Evolutionary conservation across 2,113 vertebrate species (phyloP).

Genomic region (Tetrax tetrax): DNA sequence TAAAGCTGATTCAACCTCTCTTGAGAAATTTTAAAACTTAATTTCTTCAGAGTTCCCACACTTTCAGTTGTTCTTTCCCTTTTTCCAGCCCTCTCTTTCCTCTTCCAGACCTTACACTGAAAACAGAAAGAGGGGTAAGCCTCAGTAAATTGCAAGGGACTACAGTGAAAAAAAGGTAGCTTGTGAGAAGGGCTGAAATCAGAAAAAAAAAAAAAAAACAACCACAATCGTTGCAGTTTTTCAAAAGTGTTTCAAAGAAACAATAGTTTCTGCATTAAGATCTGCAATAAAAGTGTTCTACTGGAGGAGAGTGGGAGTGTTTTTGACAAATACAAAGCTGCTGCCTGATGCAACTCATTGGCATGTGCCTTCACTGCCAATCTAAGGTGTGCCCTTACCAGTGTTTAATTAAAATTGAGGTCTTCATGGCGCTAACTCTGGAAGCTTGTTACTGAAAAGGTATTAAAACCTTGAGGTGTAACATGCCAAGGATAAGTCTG

Average conservation of each 20-base stretch:
- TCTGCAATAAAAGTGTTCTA: not conserved
- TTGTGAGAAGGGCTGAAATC: not conserved
- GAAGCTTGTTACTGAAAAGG: not conserved
- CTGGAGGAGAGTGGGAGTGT: accelerated
- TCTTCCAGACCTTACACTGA: not conserved
- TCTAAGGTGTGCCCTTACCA: not conserved
- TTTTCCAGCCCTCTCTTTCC: not conserved
- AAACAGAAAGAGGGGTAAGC: not conserved
- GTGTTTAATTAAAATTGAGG: not conserved
- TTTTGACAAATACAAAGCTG: not conserved
- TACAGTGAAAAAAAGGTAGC: not conserved
- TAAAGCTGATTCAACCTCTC: not conserved
- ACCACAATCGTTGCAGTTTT: accelerated
- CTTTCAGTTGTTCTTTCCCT: not conserved
- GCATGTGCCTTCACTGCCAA: not conserved
- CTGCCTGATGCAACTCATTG: not conserved
- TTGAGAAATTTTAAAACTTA: not conserved
- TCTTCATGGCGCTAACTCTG: not conserved
- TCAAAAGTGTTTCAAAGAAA: not conserved
- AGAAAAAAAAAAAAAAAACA: not conserved
- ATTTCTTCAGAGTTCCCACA: not conserved
- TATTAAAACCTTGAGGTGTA: not conserved
- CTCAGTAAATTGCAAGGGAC: not conserved
- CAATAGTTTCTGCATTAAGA: not conserved
- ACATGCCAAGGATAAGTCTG: not conserved